These are phyloP conservation scores for Tipula lateralis DNA, from an alignment of 2,888 invertebrate species.

Conservation along the genomic window DNA sequence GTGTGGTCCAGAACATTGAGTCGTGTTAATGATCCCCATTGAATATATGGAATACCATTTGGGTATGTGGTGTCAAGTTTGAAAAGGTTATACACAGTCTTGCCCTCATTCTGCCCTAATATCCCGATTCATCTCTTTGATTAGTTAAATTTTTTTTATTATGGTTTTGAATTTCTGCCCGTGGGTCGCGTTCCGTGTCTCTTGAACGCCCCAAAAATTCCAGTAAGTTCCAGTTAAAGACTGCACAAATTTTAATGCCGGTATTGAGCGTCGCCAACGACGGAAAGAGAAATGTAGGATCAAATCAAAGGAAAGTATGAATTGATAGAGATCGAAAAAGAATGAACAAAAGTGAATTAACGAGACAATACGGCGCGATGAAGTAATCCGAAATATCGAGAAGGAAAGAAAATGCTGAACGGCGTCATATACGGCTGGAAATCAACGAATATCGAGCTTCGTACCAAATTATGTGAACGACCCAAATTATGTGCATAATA, in stretches of 20 bases:
- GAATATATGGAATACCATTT: too few relatives aligned
- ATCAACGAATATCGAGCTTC: slow-evolving; percentile 68
- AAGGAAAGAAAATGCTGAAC: slow-evolving; percentile 62
- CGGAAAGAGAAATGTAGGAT: slow-evolving; percentile 73
- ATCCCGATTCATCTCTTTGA: too few relatives aligned
- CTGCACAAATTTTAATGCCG: slow-evolving; percentile 71
- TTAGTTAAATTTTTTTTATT: slow-evolving; percentile 28
- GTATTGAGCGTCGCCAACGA: slow-evolving; percentile 67
- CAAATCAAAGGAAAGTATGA: slow-evolving; percentile 75
- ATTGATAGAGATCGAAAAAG: slow-evolving; percentile 57
- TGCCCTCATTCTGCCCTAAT: too few relatives aligned
- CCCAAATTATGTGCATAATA: slow-evolving; percentile 67
- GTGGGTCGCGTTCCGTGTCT: background rate
- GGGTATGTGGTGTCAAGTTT: too few relatives aligned
- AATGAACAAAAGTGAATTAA: slow-evolving; percentile 43
- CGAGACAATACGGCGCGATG: slow-evolving; percentile 41
- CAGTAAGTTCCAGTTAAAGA: slow-evolving; percentile 64
- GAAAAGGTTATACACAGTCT: too few relatives aligned
- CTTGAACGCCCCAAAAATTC: slow-evolving; percentile 47
- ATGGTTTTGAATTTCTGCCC: background rate
- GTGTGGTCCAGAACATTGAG: too few relatives aligned
- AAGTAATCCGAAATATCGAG: slow-evolving; percentile 55
- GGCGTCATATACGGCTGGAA: slow-evolving; percentile 59
- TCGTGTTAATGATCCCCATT: too few relatives aligned
- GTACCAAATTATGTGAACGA: slow-evolving; percentile 84